Evolutionary conservation across 2,113 vertebrate species (phyloP), one percentile per base, ranked within the genome.

Genomic region (Cichladusa arquata): DNA sequence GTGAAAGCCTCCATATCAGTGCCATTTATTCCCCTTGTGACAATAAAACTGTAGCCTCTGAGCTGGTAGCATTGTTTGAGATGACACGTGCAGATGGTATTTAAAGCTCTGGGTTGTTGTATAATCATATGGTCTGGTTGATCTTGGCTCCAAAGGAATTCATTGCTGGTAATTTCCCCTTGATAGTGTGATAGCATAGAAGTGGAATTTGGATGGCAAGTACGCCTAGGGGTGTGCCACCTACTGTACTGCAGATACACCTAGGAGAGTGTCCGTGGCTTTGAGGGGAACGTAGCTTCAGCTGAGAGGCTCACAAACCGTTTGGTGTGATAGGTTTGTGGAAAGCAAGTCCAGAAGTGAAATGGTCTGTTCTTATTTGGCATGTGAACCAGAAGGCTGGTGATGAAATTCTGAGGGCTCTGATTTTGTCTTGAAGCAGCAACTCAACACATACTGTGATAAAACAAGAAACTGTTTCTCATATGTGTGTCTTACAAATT

Each of bases 111-210:
- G 71, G 24, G 6, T 67, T 85, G 12, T 40, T 85, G 44, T 29
- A 13, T 70, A 86, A 62, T 50, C 23, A 38, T 23, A 22, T 45
- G 45, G 5, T n/a, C 19, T 69, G 28, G 6, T 93, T 1, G 58
- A 94, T 79, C 79, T 91, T 78, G 69, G 69, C 74, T 92, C 50
- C 70, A 66, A 73, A 89, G 36, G 54, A 82, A 65, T 90, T 96
- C 80, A 79, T 94, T 93, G 31, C 56, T 33, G 33, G 13, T 57
- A 74, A 50, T 90, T 94, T 85, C 33, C 87, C 33, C 40, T 48
- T 81, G 47, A 67, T 44, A 65, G 29, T 23, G 14, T 57, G 76
- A 19, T n/a, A 74, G 51, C 24, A 82, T 7, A 50, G 29, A 85
- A 25, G 4, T 77, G 74, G 57, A 95, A 83, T 92, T 71, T 81